Evolutionary conservation across 64 coral and sea anemone species (phyloP), one percentile per base, ranked within the genome.

Genomic region (Montipora capricornis): DNA sequence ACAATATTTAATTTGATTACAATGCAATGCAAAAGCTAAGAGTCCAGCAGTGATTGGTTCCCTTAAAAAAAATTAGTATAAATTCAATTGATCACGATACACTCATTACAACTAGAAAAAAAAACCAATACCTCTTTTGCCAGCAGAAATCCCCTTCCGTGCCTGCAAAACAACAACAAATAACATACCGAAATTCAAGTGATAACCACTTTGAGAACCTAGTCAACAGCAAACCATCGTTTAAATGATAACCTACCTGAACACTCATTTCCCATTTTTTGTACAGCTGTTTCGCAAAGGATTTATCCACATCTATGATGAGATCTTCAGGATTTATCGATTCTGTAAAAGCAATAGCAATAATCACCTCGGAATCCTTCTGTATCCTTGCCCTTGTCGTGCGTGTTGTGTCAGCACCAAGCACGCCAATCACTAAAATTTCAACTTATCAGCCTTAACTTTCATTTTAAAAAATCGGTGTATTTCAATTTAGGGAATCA

Each of bases 281-380:
- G 44, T 98, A 95, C 68, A 98, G 62, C 45, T 89, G 78, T 71
- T 58, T 98, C 29, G 96, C 92, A 64, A 98, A 83, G 3, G 87
- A 55, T 12, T 51, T 69, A 76, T 98, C 93, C 15, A 98, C 89
- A 19, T 92, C 68, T 53, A 98, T 69, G 87, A 88, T 87, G 26
- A 98, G 75, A 89, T 98, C 93, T 15, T 92, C 68, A 47, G 78
- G 29, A 44, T 82, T 83, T 13, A 98, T 90, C 71, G 91, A 84
- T 68, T 86, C 96, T 98, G 47, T 6, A 53, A 94, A 91, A 3
- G 68, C 0, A 48, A 79, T 37, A 79, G 83, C 2, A 87, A 87
- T 62, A 71, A 20, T 2, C 2, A 83, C 52, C 12, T 8, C 9
- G 49, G 8, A 52, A 7, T 24, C 5, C 14, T 71, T 20, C 68